Evolutionary conservation across 2,888 invertebrate genomes (phyloP), one percentile per base, ranked within the genome.

Genomic region (Eulithis testata): DNA sequence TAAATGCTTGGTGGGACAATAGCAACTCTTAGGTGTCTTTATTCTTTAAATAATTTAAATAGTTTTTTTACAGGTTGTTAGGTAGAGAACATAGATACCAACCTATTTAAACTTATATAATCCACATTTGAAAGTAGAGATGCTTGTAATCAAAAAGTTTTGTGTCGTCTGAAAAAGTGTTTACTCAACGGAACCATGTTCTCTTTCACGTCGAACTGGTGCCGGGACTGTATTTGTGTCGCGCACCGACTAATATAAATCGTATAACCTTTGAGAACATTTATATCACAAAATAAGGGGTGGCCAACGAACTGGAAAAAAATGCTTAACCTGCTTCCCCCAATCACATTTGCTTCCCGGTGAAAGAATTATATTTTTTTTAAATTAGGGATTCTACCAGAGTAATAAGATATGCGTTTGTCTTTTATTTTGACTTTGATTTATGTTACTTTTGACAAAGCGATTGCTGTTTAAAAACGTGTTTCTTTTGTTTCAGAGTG

Each of bases 401-500:
- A 57, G 11, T 31, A 9, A 14, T 36, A 56, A 47, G 45, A 60
- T 36, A 47, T 57, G 27, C 36, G 58, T 11, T 40, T 47, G 40
- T 62, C 51, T 57, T 51, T 55, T 54, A 21, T 51, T 58, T 53
- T 57, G 11, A 31, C 12, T 37, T 55, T 43, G 50, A 62, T 44
- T 49, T 40, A 58, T 37, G 45, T 21, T 27, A 37, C 49, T 11
- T 37, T 44, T 44, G 12, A 44, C 11, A 45, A 53, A 54, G 11
- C n/a, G 14, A 37, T 60, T 40, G 11, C 43, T 12, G 11, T 49
- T 51, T 21, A 7, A 45, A 45, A 55, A 45, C 37, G n/a, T 47
- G 11, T 62, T 51, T 55, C 64, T 76, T 82, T 88, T 87, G 82
- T 96, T 95, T 66, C 95, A 98, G 97, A 94, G 97, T 98, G 74